Base-by-base conservation (phyloP, 2,888 invertebrate species). In the Hipparchia sbordonii region DNA sequence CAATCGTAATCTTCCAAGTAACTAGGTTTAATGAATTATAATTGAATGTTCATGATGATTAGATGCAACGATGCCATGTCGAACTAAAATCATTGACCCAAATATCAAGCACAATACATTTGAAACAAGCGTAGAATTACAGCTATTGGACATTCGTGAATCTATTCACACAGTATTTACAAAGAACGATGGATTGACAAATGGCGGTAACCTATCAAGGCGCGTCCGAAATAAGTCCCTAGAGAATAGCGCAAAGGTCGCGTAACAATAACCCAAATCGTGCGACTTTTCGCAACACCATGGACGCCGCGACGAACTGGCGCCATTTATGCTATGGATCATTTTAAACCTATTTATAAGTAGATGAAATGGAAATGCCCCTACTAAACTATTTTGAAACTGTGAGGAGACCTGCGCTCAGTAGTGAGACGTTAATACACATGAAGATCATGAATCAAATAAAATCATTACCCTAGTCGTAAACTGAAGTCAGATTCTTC, bases 261-360 rank as follows among this genome's bases (percentile, higher is more conserved):
- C 79, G 85, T 86, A 83, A 87, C 88, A 88, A 87, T 89, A 88
- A 88, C 87, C 88, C 87, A 87, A 88, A 83, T 84, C 79, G 82
- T 81, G 77, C 80, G 78, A 82, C 79, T 87, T 89, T 89, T 88
- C 85, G 86, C 84, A 85, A 88, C 82, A 79, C 66, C 71, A 79
- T 78, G 78, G 78, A 77, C 76, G 83, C 74, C 85, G 86, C 88
- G 90, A 86, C 89, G 80, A 82, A 81, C 79, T 74, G 91, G 87
- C 89, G 90, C 87, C 88, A 71, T 74, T 74, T 73, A 63, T 62
- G 61, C 67, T 12, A 48, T 62, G 59, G 57, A 54, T 62, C 57
- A 62, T 71, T 66, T 39, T 39, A 52, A n/a, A 39, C 8, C 2
- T 2, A 12, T 69, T 60, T 69, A n/a, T 52, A 4, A 12, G 9